Evolutionary conservation across 2,797 vertebrate species (phyloP), one percentile per base, ranked within the genome.

Genomic region (Siniperca scherzeri): DNA sequence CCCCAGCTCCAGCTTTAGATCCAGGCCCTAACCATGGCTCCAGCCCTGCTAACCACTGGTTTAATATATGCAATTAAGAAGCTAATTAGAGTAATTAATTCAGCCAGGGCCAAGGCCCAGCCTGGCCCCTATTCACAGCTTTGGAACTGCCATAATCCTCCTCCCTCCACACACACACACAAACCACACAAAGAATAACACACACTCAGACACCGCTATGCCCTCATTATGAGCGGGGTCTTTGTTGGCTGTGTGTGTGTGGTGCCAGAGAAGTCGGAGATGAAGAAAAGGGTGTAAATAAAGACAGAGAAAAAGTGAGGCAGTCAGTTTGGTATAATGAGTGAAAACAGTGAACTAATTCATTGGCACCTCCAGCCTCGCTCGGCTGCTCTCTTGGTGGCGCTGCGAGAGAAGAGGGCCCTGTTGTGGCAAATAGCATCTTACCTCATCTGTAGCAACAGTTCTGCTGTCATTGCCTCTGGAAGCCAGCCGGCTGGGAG

Each of bases 1-100:
- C 89, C 86, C 67, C 42, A 5, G 60, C 84, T 82, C 83, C 75
- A 74, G 83, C 83, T 85, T 84, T 71, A 88, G 87, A 93, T 89
- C 87, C 74, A 80, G 81, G 62, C 65, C 85, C 86, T 55, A 86
- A 85, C 86, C 82, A 59, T 38, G 40, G 70, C 89, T 88, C 90
- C 92, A 86, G 76, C 90, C 80, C 90, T 80, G 89, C 92, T 89
- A 95, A 94, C 93, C 94, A 90, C 85, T 90, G 87, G 88, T 93
- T 94, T 96, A 96, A 96, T 96, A 91, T 94, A 95, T 95, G 94
- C 95, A 96, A 96, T 96, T 95, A 96, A 93, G 93, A 89, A 94
- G 91, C 93, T 96, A 96, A 96, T 96, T 95, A 96, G 95, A 93
- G 95, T 96, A 95, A 96, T 96, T 96, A 95, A 96, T 96, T 95